Base-by-base conservation (phyloP, 1,140 invertebrate species). In the Hypothenemus hampei region DNA sequence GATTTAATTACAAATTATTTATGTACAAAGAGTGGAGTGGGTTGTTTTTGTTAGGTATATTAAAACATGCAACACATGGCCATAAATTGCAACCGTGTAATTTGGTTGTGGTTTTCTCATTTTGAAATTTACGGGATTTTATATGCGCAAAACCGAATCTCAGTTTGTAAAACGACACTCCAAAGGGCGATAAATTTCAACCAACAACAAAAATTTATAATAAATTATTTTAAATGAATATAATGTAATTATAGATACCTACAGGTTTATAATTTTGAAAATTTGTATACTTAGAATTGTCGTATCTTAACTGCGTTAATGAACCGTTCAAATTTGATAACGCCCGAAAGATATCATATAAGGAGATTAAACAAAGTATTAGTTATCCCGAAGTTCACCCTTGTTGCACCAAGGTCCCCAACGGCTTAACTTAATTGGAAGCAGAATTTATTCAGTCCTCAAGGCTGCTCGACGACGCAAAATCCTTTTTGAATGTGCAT, bases 221-320 rank as follows among this genome's bases (percentile, higher is more conserved):
- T n/a, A n/a, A n/a, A n/a, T n/a, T n/a, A n/a, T n/a, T n/a, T n/a
- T n/a, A n/a, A n/a, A n/a, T n/a, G n/a, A n/a, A n/a, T n/a, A n/a
- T n/a, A n/a, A n/a, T n/a, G n/a, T n/a, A n/a, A n/a, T n/a, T n/a
- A n/a, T n/a, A n/a, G n/a, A n/a, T n/a, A n/a, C n/a, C n/a, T n/a
- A n/a, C n/a, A n/a, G n/a, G n/a, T n/a, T n/a, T n/a, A n/a, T n/a
- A n/a, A n/a, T n/a, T n/a, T n/a, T n/a, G n/a, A n/a, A n/a, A n/a
- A n/a, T n/a, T n/a, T n/a, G n/a, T n/a, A n/a, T n/a, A n/a, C n/a
- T n/a, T n/a, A n/a, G n/a, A n/a, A n/a, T n/a, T n/a, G n/a, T n/a
- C n/a, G n/a, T n/a, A 57, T 60, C 64, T 62, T 61, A 66, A 66
- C 65, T 63, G 66, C 62, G 66, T 65, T 68, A 68, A 68, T 68